A percentile compares a stretch with the other conserved stretches of the same genome.
phyloP scores from a whole-genome alignment of 2,888 invertebrate species.

The Apamea anceps region DNA sequence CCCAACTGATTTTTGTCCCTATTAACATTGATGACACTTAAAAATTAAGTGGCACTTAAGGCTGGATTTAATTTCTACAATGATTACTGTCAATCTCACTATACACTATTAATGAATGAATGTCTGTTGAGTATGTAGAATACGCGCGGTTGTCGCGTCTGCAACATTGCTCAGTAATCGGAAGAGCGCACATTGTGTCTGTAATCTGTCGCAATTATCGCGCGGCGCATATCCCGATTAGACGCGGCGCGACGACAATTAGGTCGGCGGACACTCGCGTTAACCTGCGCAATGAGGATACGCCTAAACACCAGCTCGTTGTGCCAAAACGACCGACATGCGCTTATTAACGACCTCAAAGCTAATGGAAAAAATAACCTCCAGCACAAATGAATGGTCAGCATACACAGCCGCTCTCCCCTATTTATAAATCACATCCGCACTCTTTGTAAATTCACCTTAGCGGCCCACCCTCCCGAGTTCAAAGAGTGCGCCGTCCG shows the following conservation, averaged over 20 bases:
- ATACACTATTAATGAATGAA: not conserved
- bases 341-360: constrained; percentile 79
- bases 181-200: constrained; percentile 67
- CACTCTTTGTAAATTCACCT: constrained; percentile 87
- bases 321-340: constrained; percentile 79
- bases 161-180: constrained; percentile 55
- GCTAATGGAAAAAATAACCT: constrained; percentile 81
- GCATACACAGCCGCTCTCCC: constrained; percentile 76
- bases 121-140: constrained; percentile 28
- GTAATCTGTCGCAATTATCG: constrained; percentile 89
- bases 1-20: constrained; percentile 57
- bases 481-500: constrained; percentile 88
- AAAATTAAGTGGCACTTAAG: constrained; percentile 34
- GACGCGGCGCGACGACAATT: constrained; percentile 87
- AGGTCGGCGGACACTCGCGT: constrained; percentile 89
- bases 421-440: constrained; percentile 88
- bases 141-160: constrained; percentile 39
- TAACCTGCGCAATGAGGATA: constrained; percentile 89
- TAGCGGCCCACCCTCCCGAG: constrained; percentile 81
- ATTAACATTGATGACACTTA: constrained; percentile 36
- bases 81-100: constrained; percentile 31
- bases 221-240: constrained; percentile 90
- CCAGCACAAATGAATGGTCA: constrained; percentile 81
- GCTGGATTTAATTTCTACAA: constrained; percentile 18
- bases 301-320: constrained; percentile 86